Evolutionary conservation across 2,797 vertebrate genomes (phyloP).

Genomic region (Triplophysa bombifrons): DNA sequence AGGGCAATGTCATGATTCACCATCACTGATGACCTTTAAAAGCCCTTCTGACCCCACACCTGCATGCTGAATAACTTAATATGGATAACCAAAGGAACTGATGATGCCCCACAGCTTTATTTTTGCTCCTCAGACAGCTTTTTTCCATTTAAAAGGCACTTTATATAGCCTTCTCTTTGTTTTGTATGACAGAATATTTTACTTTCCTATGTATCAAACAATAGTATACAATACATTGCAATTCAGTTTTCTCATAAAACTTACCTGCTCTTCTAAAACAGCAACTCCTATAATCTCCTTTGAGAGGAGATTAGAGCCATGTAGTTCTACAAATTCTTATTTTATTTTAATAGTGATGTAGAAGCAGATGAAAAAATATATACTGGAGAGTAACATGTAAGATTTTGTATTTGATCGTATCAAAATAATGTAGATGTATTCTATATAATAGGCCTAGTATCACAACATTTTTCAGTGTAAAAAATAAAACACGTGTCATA

Average conservation of each 20-base stretch:
- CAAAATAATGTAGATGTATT: no score
- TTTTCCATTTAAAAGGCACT: neutral
- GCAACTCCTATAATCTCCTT: no score
- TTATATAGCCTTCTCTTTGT: neutral
- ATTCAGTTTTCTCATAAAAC: neutral
- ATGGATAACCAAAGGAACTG: neutral
- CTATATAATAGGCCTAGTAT: no score
- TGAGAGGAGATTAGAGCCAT: no score
- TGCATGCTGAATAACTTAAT: neutral
- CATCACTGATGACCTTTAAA: conserved; percentile 66
- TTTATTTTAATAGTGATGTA: no score
- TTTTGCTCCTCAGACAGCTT: no score
- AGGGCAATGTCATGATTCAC: conserved; percentile 69
- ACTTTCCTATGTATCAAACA: neutral
- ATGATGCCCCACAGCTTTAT: no score
- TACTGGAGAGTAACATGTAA: no score
- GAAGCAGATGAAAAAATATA: neutral
- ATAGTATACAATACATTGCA: neutral
- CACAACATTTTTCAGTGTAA: neutral
- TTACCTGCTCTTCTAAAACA: neutral
- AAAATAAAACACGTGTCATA: neutral
- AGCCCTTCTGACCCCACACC: conserved; percentile 21
- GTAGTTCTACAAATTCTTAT: no score
- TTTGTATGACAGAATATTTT: neutral
- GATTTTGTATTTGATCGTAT: no score